Conservation (phyloP, 2,797 vertebrate species). For the Pterois miles region DNA sequence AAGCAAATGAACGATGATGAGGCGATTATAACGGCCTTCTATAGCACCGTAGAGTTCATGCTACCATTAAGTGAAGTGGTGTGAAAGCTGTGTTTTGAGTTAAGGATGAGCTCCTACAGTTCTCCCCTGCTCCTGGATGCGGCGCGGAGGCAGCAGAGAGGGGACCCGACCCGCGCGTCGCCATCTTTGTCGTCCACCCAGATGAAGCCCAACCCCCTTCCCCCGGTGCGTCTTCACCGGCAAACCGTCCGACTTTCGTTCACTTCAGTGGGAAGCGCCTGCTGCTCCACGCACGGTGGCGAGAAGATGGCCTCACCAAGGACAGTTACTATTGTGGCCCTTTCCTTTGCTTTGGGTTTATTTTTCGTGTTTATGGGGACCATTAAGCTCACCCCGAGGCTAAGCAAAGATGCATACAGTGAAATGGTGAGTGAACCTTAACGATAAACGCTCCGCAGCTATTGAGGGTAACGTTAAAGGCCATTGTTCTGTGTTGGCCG, state of each 20-base stretch:
- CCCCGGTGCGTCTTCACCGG: constrained; percentile 56
- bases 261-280: constrained; percentile 39
- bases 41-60: rapidly evolving
- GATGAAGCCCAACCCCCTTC: constrained; percentile 76
- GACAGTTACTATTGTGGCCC: constrained; percentile 94
- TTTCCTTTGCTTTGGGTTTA: constrained; percentile 94
- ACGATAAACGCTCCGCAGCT: neutral
- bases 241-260: constrained; percentile 23
- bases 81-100: neutral
- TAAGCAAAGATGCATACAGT: constrained; percentile 96
- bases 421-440: constrained; percentile 98
- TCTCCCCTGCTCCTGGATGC: constrained; percentile 1
- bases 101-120: neutral
- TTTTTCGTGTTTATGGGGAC: constrained; percentile 99
- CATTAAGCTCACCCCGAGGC: constrained; percentile 95
- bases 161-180: constrained; percentile 18
- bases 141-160: neutral
- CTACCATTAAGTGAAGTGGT: rapidly evolving
- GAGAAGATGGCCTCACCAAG: constrained; percentile 92
- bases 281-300: constrained; percentile 2
- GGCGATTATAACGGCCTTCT: rapidly evolving
- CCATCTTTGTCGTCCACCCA: constrained; percentile 69
- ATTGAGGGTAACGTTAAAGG: constrained; percentile 1
- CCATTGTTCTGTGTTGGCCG: constrained; percentile 68
- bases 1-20: neutral